Percentiles rank a stretch among this genome's conserved stretches.
Conservation (phyloP, 2,888 invertebrate species). For the Trilocha varians region DNA sequence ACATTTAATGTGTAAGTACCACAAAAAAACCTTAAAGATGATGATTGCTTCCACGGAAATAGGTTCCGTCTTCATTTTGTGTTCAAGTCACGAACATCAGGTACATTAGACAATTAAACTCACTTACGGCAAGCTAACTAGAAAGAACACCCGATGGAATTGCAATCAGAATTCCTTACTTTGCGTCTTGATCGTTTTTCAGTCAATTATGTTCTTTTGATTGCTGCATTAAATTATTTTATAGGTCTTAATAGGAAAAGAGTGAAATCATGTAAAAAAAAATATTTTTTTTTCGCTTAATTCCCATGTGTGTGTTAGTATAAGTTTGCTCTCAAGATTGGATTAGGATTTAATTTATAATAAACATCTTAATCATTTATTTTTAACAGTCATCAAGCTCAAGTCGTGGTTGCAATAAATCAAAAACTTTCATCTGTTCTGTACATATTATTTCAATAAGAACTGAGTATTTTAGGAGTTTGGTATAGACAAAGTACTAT, state of each 20-base stretch:
- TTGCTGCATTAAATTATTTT: neutral
- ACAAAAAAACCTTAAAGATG: neutral
- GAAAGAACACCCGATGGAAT: constrained; percentile 26
- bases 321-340: too few species aligned
- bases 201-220: constrained; percentile 19
- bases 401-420: too few species aligned
- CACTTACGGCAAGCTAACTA: constrained; percentile 19
- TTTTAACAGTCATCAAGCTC: constrained; percentile 2
- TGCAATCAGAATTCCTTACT: constrained; percentile 29
- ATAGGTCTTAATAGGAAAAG: neutral
- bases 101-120: constrained; percentile 5
- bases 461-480: too few species aligned
- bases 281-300: neutral
- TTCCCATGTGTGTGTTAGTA: too few species aligned
- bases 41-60: neutral
- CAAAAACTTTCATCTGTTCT: too few species aligned
- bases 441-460: too few species aligned
- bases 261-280: neutral
- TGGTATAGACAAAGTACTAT: too few species aligned
- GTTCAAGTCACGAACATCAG: neutral
- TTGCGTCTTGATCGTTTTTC: constrained; percentile 37
- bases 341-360: neutral
- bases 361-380: neutral
- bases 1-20: neutral
- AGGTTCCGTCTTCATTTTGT: neutral